Base-by-base conservation (phyloP, 2,113 vertebrate genomes). In the Oplegnathus fasciatus region DNA sequence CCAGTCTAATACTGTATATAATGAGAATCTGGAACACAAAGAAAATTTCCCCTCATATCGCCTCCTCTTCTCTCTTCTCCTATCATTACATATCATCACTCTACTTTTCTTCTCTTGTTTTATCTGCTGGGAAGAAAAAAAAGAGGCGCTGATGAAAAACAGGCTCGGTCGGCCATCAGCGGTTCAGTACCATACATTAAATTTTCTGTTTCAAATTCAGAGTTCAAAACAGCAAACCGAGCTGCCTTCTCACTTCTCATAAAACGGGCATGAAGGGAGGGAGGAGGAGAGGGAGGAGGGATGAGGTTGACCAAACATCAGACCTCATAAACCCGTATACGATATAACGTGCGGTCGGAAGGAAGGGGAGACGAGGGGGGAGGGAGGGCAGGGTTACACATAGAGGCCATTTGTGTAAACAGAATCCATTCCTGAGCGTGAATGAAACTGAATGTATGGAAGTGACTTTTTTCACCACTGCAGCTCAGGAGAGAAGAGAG, bases 311-410 rank as follows among this genome's bases (percentile, higher is more conserved):
- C 79, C 80, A 40, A 75, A 55, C 65, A 67, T 80, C 75, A 83
- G 75, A 46, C 20, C 80, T 75, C 66, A 50, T 80, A 84, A 88
- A 88, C 7, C 18, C 5, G 7, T 28, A 46, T 6, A 44, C 30
- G 9, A 57, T 82, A 46, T 78, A 79, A 88, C 76, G 83, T 76
- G 78, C 8, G 71, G 83, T 83, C 66, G 60, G 87, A 88, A 85
- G 83, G 40, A 82, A 70, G 64, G 50, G 65, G 64, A 54, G 66
- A 42, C 11, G 30, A 14, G 70, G 55, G 55, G 9, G 28, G 18
- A 11, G 28, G 54, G 44, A 28, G 30, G 17, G 34, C 26, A 28
- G 60, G 57, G 57, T 67, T 62, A 9, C 58, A 65, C n/a, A 30
- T 37, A 57, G 14, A 55, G 34, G 44, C 55, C 54, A 10, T 58